Percentiles rank a stretch among this genome's conserved stretches.
Conservation (phyloP, 2,113 vertebrate genomes). For the Chroicocephalus ridibundus region DNA sequence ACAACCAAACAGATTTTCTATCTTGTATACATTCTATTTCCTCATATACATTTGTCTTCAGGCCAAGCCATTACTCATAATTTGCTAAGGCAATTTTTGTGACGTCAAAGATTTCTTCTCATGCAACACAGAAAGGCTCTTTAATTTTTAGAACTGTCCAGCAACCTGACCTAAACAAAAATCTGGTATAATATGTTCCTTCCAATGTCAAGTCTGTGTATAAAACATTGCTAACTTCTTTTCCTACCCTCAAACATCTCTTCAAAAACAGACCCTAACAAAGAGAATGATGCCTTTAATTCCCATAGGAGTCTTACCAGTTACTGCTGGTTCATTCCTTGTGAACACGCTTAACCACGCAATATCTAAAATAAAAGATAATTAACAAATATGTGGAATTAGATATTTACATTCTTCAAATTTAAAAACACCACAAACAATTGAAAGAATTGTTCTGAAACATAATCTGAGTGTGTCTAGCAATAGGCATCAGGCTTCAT, state of each 20-base stretch:
- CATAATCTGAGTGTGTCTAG: background rate
- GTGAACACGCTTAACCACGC: constrained; percentile 38
- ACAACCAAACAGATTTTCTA: background rate
- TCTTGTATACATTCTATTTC: background rate
- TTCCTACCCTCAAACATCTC: background rate
- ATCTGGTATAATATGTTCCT: background rate
- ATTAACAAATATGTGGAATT: background rate
- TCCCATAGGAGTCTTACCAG: background rate
- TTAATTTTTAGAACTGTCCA: background rate
- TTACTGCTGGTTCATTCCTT: background rate
- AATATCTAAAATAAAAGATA: constrained; percentile 39
- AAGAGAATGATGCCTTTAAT: background rate
- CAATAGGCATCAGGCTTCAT: background rate
- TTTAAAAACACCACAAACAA: background rate
- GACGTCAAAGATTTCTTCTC: background rate
- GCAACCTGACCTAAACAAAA: background rate
- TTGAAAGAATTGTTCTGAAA: background rate
- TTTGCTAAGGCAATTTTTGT: background rate
- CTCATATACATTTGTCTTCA: background rate
- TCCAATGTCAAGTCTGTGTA: background rate
- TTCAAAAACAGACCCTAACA: background rate
- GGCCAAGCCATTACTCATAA: background rate
- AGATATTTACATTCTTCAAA: background rate
- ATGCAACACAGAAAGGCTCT: background rate
- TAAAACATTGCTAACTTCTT: background rate